Evolutionary conservation across 1,140 invertebrate species (phyloP).

Genomic region (Drosophila setifemur): DNA sequence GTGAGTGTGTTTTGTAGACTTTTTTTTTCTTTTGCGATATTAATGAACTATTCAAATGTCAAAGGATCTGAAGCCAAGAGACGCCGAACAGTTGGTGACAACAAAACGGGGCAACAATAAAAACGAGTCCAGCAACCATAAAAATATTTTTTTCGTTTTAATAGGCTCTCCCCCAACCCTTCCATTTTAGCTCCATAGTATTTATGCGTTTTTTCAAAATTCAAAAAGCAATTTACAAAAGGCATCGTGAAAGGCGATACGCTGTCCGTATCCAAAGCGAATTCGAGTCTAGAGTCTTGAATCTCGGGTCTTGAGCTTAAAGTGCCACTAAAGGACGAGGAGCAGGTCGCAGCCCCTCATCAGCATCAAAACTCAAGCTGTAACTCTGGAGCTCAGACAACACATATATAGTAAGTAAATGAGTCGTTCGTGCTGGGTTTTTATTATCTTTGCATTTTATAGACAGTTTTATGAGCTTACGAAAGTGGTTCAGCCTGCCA

Average conservation of each 20-base stretch:
- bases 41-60: slow-evolving; percentile 81
- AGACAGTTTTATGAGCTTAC: slow-evolving; percentile 79
- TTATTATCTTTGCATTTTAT: slow-evolving; percentile 80
- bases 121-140: slow-evolving; percentile 77
- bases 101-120: slow-evolving; percentile 63
- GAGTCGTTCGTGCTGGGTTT: slow-evolving; percentile 63
- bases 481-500: slow-evolving; percentile 68
- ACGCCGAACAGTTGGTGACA: slow-evolving; percentile 67
- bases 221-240: slow-evolving; percentile 80
- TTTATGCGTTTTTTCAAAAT: slow-evolving; percentile 74
- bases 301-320: slow-evolving; percentile 38
- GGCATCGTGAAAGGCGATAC: slow-evolving; percentile 77
- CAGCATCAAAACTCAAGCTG: slow-evolving; percentile 21
- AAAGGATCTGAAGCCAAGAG: slow-evolving; percentile 73
- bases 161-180: slow-evolving; percentile 32
- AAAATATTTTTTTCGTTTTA: slow-evolving; percentile 75
- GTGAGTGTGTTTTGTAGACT: slow-evolving; percentile 60
- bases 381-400: slow-evolving; percentile 1
- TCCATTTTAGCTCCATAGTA: not conserved
- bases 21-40: slow-evolving; percentile 67
- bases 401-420: slow-evolving; percentile 46
- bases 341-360: slow-evolving; percentile 11
- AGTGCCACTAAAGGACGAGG: slow-evolving; percentile 70
- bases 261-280: slow-evolving; percentile 29
- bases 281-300: not conserved